A percentile compares a stretch with the other conserved stretches of the same genome.
These are phyloP conservation scores for Panorpa germanica DNA, from an alignment of 2,888 invertebrate genomes.

Conservation along the genomic window DNA sequence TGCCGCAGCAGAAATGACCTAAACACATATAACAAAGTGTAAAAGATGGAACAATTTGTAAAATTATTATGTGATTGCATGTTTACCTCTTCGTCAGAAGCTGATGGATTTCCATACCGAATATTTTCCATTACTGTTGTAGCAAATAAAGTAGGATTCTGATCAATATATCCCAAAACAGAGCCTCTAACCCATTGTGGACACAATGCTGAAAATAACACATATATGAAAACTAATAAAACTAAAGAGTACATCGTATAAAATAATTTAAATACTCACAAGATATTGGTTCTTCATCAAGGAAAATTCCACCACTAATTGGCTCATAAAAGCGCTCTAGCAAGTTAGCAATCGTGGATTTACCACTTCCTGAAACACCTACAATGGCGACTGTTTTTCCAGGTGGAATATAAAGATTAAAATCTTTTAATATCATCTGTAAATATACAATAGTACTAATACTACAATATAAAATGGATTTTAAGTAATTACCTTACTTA, in stretches of 20 bases:
- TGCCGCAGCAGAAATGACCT: slow-evolving; percentile 55
- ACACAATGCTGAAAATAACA: slow-evolving; percentile 18
- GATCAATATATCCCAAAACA: slow-evolving; percentile 75
- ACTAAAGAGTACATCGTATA: neutral
- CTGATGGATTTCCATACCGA: slow-evolving; percentile 62
- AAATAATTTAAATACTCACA: slow-evolving; percentile 15
- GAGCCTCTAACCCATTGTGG: slow-evolving; percentile 71
- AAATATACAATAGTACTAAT: slow-evolving; percentile 15
- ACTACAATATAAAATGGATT: too few species aligned
- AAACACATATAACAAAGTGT: slow-evolving; percentile 6
- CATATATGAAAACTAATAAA: slow-evolving; percentile 3
- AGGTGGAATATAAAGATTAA: slow-evolving; percentile 62
- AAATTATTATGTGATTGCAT: neutral
- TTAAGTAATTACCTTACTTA: slow-evolving; percentile 6
- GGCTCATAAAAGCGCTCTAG: slow-evolving; percentile 54
- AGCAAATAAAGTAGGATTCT: slow-evolving; percentile 88
- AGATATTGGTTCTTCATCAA: slow-evolving; percentile 18
- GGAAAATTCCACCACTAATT: slow-evolving; percentile 20
- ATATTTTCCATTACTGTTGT: slow-evolving; percentile 87
- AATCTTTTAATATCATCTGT: slow-evolving; percentile 59
- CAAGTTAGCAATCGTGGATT: slow-evolving; percentile 79
- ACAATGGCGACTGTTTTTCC: slow-evolving; percentile 87
- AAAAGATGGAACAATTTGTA: slow-evolving; percentile 1
- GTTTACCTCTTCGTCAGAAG: slow-evolving; percentile 46
- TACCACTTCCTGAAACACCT: slow-evolving; percentile 86